Evolutionary conservation across 2,888 invertebrate genomes (phyloP), one percentile per base, ranked within the genome.

Genomic region (Sepioteuthis lessoniana): DNA sequence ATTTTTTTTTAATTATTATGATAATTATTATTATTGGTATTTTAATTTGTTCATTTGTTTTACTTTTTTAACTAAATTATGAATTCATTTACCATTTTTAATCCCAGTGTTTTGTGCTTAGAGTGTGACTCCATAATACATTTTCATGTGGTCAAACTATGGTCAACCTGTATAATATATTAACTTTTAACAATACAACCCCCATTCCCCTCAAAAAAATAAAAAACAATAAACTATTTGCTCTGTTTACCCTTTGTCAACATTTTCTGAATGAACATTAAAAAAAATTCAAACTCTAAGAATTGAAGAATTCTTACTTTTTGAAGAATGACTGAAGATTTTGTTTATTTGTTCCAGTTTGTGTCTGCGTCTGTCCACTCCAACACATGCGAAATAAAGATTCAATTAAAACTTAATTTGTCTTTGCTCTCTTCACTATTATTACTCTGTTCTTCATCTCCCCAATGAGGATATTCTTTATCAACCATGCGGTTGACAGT

Each of bases 281-380:
- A 16, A 35, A 35, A 76, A 2, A n/a, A 76, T n/a, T n/a, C 76
- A 35, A 76, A 35, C 76, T n/a, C 16, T 76, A 76, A 76, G 76
- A 76, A 76, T 76, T n/a, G n/a, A n/a, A 76, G 42, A n/a, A 35
- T 76, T 76, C 76, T 76, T 76, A 76, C n/a, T 21, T 76, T 76
- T 76, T 76, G 76, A 76, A n/a, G 76, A 76, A 16, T 76, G 35
- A n/a, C 76, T 76, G 76, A n/a, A 35, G 76, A n/a, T 76, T 76
- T 76, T 76, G n/a, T 76, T 76, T 55, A 55, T 76, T 76, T 76
- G 76, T 76, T 76, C 19, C 76, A 76, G 76, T 76, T 76, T 76
- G n/a, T 76, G 76, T 76, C 76, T 76, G 76, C n/a, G 76, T 76
- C 76, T 76, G 76, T 76, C 76, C 76, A 76, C n/a, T 76, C 76